Evolutionary conservation across 2,113 vertebrate genomes (phyloP), one percentile per base, ranked within the genome.

Genomic region (Pogonocichla stellata): DNA sequence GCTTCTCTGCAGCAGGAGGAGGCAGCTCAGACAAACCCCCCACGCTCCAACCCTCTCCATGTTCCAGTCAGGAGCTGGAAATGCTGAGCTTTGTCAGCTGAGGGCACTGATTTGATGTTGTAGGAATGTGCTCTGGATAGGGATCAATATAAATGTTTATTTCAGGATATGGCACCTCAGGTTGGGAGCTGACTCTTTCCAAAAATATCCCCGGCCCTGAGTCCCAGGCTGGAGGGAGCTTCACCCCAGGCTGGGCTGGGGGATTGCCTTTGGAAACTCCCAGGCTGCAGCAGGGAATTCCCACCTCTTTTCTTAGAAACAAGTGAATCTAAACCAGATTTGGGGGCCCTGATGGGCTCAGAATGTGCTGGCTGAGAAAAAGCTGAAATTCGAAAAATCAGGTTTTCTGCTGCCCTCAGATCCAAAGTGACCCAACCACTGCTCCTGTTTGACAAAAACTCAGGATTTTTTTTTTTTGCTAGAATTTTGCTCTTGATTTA

Each of bases 201-300:
- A 81, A 34, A 51, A 74, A 45, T 47, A 58, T 7, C 34, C 4
- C 0, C 2, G 53, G 38, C 47, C 43, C 56, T 71, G 65, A 54
- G 14, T 34, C 40, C n/a, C 8, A 23, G 61, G 88, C 45, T 62
- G 82, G 62, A 2, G 38, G 24, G 40, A 61, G 45, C 33, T 23
- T 48, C 6, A 0, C 4, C 5, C 42, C 34, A 6, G 0, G 40
- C 5, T 51, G 42, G 53, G 19, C 33, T 57, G 62, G 94, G 92
- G 91, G 66, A 93, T 73, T 95, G 81, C 87, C 91, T 87, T 10
- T 8, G 85, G 95, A 88, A 97, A 96, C 12, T 80, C 87, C 93
- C 91, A 26, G 9, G 19, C 4, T 3, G 1, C 31, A 42, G 36
- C 12, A 88, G 93, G 93, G 93, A 94, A 94, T 96, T 70, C 85